phyloP scores from a whole-genome alignment of 1,140 invertebrate genomes.

The Ephestia elutella region DNA sequence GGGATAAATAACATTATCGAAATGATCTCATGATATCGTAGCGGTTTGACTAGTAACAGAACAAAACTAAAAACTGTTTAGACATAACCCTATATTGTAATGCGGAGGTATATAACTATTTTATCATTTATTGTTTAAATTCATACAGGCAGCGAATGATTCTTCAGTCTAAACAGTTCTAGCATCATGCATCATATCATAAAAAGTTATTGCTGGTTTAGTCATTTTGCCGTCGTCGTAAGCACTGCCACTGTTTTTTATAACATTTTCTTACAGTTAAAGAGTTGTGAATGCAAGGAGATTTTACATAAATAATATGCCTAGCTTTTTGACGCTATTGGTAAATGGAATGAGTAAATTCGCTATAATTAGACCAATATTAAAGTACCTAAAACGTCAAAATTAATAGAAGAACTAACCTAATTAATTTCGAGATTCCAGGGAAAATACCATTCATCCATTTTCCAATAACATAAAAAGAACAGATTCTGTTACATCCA shows the following conservation, averaged over 20 bases:
- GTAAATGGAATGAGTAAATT: not conserved
- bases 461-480: not conserved
- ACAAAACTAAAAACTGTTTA: slow-evolving; percentile 2
- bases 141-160: not conserved
- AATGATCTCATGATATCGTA: slow-evolving; percentile 2
- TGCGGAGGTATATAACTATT: too few relatives aligned
- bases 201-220: not conserved
- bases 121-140: not conserved
- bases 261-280: not conserved
- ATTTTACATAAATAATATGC: too few relatives aligned
- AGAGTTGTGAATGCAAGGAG: too few relatives aligned
- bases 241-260: not conserved
- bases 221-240: not conserved
- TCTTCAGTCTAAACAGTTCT: not conserved
- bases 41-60: slow-evolving; percentile 9
- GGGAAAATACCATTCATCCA: not conserved
- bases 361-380: not conserved
- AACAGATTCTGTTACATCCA: not conserved
- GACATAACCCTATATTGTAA: not conserved
- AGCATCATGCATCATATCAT: not conserved
- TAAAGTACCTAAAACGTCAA: too few relatives aligned
- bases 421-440: too few relatives aligned
- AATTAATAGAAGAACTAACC: too few relatives aligned
- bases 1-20: not conserved
- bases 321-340: not conserved